Evolutionary conservation across 1,140 invertebrate genomes (phyloP), one percentile per base, ranked within the genome.

Genomic region (Lepidostoma basale): DNA sequence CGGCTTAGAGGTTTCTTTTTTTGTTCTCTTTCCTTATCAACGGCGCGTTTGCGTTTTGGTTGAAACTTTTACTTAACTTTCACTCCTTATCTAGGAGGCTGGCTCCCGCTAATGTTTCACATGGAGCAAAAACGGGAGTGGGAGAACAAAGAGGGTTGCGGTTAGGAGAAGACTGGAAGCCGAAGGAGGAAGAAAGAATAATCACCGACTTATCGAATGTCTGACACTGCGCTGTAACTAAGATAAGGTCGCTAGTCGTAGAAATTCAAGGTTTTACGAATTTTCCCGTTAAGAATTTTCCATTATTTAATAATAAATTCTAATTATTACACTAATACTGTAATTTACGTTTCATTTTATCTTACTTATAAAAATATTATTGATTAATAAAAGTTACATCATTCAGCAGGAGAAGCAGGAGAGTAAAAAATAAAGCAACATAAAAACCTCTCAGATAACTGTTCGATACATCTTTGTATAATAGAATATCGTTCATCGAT

Each of bases 181-280:
- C 30, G 8, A 60, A 42, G 59, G 59, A 56, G 39, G 28, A 63
- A 54, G 67, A 44, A 69, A 69, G 67, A 69, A 69, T 69, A 69
- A 69, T 69, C 67, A 58, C 67, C 60, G 67, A 69, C 67, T 69
- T 69, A 69, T 69, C 67, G 67, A 69, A 60, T 63, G 59, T 69
- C 67, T 69, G 67, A 63, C 49, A 45, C 52, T 23, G 56, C 36
- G 59, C 44, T 49, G 42, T 40, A 26, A 42, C 44, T 45, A 10
- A 63, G 62, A 63, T 63, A 63, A 56, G 52, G 28, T 33, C 25
- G 16, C n/a, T 30, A 33, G n/a, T n/a, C n/a, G n/a, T n/a, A n/a
- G n/a, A n/a, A n/a, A n/a, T n/a, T n/a, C n/a, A n/a, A n/a, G n/a
- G n/a, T n/a, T n/a, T n/a, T n/a, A n/a, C n/a, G n/a, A n/a, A n/a